Evolutionary conservation across 2,888 invertebrate genomes (phyloP).

Genomic region (Hirtodrosophila duncani): DNA sequence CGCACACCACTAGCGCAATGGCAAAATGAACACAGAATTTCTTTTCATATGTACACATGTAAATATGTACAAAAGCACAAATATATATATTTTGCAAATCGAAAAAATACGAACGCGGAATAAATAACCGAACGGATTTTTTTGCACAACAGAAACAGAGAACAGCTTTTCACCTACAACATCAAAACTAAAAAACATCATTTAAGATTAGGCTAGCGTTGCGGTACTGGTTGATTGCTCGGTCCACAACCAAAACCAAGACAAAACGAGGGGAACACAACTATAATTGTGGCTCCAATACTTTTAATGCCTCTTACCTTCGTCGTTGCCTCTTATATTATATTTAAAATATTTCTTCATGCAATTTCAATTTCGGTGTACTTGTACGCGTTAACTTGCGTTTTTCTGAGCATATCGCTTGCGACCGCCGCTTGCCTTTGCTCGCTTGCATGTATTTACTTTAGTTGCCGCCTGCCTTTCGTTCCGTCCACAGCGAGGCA

Average conservation of each 20-base stretch:
- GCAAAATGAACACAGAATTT: constrained; percentile 29
- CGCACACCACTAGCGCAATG: constrained; percentile 7
- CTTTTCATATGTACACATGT: constrained; percentile 25
- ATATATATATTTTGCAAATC: constrained; percentile 1
- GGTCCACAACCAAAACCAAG: too few species aligned
- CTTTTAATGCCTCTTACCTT: constrained; percentile 11
- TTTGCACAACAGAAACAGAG: constrained; percentile 26
- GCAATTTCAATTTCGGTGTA: constrained; percentile 3
- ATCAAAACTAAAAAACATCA: constrained; percentile 16
- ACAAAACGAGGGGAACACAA: too few species aligned
- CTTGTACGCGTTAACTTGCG: constrained; percentile 2
- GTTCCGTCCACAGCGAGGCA: constrained; percentile 64
- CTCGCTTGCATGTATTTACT: constrained; percentile 44
- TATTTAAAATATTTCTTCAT: too few species aligned
- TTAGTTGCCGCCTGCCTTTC: constrained; percentile 68
- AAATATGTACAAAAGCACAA: constrained; percentile 18
- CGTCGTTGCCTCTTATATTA: constrained; percentile 9
- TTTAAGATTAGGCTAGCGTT: constrained; percentile 11
- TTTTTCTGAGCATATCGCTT: constrained; percentile 8
- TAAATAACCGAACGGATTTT: constrained; percentile 23
- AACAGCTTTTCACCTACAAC: constrained; percentile 14
- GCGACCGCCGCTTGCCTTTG: constrained; percentile 16
- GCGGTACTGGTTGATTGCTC: neutral
- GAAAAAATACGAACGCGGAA: constrained; percentile 25
- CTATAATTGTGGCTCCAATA: too few species aligned